Evolutionary conservation across 2,888 invertebrate genomes (phyloP), one percentile per base, ranked within the genome.

Genomic region (Blastobasis adustella): DNA sequence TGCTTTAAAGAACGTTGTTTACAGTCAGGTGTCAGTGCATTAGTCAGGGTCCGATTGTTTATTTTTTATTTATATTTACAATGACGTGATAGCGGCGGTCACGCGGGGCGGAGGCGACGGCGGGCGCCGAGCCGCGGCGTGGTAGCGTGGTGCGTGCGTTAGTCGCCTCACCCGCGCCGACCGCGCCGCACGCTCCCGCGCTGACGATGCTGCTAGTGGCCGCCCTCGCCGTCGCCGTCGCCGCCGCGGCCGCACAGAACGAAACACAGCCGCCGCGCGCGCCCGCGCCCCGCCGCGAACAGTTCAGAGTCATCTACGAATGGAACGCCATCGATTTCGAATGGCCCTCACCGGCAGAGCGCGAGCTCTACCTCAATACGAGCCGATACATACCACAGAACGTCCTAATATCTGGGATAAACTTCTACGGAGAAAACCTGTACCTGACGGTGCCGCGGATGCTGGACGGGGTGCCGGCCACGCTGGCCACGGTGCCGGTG

Each of bases 291-390:
- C 76, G 79, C 52, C 82, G 85, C 53, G 87, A 89, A 68, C 91
- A 91, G 68, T 93, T 94, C 75, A 88, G 90, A 54, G 93, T 93
- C 40, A 90, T 92, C 54, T 92, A 93, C 78, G 93, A 94, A 81
- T 94, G 94, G 94, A 91, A 90, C 69, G 90, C 89, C 57, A 82
- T 94, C 57, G 92, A 94, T 69, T 93, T 91, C 79, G 90, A 90
- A 39, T 94, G 93, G 93, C 90, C 90, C 42, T 87, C 86, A 56
- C 89, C 89, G 48, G 90, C 87, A 58, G 84, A 85, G 10, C 89
- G 90, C 57, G 79, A 87, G 47, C 78, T 76, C 56, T 92, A 91
- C 55, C 71, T 90, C 55, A 85, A 87, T 65, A 86, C 87, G 47
- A 90, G 90, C 58, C 79, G 82, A 60, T 94, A 93, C 79, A 89